Base-by-base conservation (phyloP, 2,113 vertebrate genomes). In the Phainopepla nitens region DNA sequence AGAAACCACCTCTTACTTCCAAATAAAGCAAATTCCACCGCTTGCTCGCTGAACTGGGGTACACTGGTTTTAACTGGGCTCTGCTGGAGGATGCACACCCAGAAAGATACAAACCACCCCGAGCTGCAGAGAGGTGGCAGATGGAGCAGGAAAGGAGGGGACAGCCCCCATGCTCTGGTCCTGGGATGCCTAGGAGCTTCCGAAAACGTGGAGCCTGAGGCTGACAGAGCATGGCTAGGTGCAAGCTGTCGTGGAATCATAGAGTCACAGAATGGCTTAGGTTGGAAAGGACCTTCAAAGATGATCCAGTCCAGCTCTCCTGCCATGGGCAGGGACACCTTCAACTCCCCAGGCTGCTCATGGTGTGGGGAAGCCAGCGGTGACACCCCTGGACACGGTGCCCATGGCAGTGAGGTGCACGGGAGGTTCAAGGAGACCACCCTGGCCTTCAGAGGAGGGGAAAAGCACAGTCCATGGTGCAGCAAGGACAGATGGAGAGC, bases 41-140 rank as follows among this genome's bases (percentile, higher is more conserved):
- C n/a, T 77, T 9, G 0, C 12, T 64, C 0, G 0, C 71, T 68
- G 42, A 15, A 25, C 69, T 73, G 76, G 66, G 19, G 1, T 21
- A 9, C 8, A 2, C 62, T 65, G 77, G 42, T 58, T 95, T 92
- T 75, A 58, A 35, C 47, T 47, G 91, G 82, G 23, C 5, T 54
- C 29, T n/a, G 36, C 54, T 73, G 35, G 39, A 44, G 35, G 35
- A 3, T 20, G 36, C 29, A 29, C 27, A 11, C 23, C 27, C n/a
- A 58, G 31, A 27, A 17, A 45, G 24, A 18, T 39, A 15, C 29
- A 92, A 88, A 54, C 20, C 20, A 54, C 47, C 23, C 3, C 1
- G 42, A 35, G 75, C 6, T 3, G 35, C 54, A 65, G 60, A 29
- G 35, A 61, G n/a, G 42, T 4, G 4, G 28, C 47, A 84, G 31